Evolutionary conservation across 2,888 invertebrate genomes (phyloP), one percentile per base, ranked within the genome.

Genomic region (Agonopterix alstromeriana): DNA sequence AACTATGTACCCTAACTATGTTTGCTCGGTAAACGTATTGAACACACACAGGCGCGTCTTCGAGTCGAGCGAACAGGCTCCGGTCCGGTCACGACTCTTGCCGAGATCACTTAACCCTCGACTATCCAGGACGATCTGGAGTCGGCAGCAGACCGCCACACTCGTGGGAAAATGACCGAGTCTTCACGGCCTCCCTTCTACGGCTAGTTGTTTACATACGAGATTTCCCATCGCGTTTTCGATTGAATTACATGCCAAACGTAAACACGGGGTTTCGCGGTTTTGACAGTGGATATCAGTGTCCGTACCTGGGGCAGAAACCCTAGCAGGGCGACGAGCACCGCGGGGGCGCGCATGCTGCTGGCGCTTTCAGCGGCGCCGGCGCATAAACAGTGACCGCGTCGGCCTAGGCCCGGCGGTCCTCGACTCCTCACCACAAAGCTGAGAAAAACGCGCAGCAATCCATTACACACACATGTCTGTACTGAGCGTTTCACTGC

Each of bases 321-420:
- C 87, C 87, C 88, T 85, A 87, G 78, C 79, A 88, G 88, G 88
- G 88, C 88, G 74, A 88, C 63, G 73, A 88, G 81, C 86, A 88
- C 80, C 82, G 87, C 82, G 70, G 82, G 81, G 85, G 82, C 85
- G 88, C 88, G 87, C 88, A 88, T 88, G 73, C 73, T 86, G 27
- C 73, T 86, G 87, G 81, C 87, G 86, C 86, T 82, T 72, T 82
- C 75, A 79, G 78, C 86, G 84, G 87, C 85, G 87, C 87, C 86
- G 81, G 88, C 75, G 83, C 84, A 86, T 82, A 77, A 69, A 76
- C 69, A 78, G 73, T 72, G 79, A 82, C 67, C 63, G 63, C 55
- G 49, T 51, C 56, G 70, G 71, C 71, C 72, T 62, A 67, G 65
- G 69, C 78, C 75, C 75, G 75, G 65, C 73, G 59, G 71, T 77